phyloP scores from a whole-genome alignment of 2,797 vertebrate species.

The Sebastolobus altivelis region DNA sequence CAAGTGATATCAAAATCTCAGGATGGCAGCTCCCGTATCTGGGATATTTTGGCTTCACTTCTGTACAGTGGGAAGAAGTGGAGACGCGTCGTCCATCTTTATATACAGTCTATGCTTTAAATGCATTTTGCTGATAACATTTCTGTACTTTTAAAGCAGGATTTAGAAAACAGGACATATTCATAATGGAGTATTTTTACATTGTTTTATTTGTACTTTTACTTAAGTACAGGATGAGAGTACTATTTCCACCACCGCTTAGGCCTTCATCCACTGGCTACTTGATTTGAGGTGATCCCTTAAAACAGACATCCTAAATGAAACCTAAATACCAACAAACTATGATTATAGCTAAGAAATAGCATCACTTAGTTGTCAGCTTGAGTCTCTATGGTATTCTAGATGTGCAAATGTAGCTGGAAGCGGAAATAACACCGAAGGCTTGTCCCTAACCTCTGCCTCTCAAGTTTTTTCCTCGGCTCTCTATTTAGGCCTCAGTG shows the following conservation, averaged over 20 bases:
- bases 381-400: conserved; percentile 39
- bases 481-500: conserved; percentile 60
- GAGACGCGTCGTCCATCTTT: too few species aligned
- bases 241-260: background rate
- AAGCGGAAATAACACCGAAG: background rate
- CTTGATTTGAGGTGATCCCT: conserved; percentile 21
- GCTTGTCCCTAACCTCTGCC: conserved; percentile 37
- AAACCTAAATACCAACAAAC: conserved; percentile 50
- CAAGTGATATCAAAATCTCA: too few species aligned
- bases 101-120: background rate
- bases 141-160: background rate
- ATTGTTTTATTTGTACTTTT: background rate
- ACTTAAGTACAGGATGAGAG: background rate
- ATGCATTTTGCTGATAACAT: background rate
- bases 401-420: conserved; percentile 27
- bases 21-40: too few species aligned
- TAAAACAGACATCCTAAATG: conserved; percentile 45
- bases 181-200: background rate
- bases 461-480: conserved; percentile 36
- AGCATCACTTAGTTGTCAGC: conserved; percentile 51
- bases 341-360: conserved; percentile 15
- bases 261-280: background rate
- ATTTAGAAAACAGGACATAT: too few species aligned
- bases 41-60: too few species aligned
- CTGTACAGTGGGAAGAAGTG: too few species aligned